A percentile compares a stretch with the other conserved stretches of the same genome.
phyloP scores from a whole-genome alignment of 1,140 invertebrate species.

The Camponotus pennsylvanicus region DNA sequence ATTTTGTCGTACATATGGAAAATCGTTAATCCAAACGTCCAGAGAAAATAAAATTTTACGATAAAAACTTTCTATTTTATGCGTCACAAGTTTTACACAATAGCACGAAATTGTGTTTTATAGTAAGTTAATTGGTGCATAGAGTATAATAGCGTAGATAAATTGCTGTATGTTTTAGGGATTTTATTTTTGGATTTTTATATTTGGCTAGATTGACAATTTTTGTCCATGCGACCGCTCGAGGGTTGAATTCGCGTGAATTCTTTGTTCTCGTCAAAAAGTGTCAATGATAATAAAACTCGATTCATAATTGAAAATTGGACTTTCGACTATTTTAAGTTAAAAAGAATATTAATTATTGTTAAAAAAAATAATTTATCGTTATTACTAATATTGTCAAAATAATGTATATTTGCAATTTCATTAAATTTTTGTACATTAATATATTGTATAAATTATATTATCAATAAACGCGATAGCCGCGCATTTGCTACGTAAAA shows the following conservation, averaged over 20 bases:
- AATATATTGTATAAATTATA: not conserved
- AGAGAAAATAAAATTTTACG: conserved; percentile 36
- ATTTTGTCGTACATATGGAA: not conserved
- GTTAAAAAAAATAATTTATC: conserved; percentile 12
- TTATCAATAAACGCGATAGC: conserved; percentile 10
- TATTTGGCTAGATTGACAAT: conserved; percentile 32
- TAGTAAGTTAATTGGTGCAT: not conserved
- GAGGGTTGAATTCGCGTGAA: conserved; percentile 3
- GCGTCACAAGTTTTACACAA: conserved; percentile 8
- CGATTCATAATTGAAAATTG: conserved; percentile 17
- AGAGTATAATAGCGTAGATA: conserved; percentile 38
- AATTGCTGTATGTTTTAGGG: conserved; percentile 41
- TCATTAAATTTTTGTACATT: not conserved
- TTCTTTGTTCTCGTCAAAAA: conserved; percentile 27
- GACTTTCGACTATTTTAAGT: conserved; percentile 38
- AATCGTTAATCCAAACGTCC: not conserved
- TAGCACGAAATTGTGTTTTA: conserved; percentile 21
- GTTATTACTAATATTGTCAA: not conserved
- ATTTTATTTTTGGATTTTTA: conserved; percentile 33
- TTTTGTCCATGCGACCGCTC: conserved; percentile 15
- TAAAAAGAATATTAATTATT: conserved; percentile 25
- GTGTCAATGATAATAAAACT: conserved; percentile 1
- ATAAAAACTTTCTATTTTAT: conserved; percentile 30
- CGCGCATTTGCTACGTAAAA: not conserved
- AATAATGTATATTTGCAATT: not conserved